Evolutionary conservation across 1,140 invertebrate species (phyloP), one percentile per base, ranked within the genome.

Genomic region (Drosophila parabipectinata): DNA sequence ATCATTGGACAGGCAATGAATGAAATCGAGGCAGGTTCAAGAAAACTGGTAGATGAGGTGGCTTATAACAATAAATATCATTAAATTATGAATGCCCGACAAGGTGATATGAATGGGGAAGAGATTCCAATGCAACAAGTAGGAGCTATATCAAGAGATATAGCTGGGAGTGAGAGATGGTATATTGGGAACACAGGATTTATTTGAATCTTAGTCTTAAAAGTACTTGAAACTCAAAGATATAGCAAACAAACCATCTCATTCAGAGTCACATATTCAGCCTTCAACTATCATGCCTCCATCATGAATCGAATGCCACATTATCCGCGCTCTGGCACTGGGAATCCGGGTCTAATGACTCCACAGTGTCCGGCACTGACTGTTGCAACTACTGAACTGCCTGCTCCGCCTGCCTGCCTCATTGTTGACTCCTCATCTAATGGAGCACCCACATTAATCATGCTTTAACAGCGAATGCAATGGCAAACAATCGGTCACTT

Each of bases 371-470:
- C 44, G 55, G 10, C 44, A 47, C 61, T 82, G 62, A 47, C 61
- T 85, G 82, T 74, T 87, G 81, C 81, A 87, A 81, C 80, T 82
- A 83, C 80, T 71, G 74, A 61, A 84, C 47, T 68, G 48, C 41
- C 63, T 28, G 26, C 26, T 28, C 26, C 26, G 26, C 26, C 26
- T 28, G 26, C 26, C 41, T 14, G 41, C 41, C 34, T n/a, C 41
- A 83, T 82, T 82, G 79, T 82, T 59, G 53, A 57, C 67, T 79
- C 69, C 51, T 18, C 66, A 39, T 78, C 76, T 77, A 69, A 77
- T 88, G 79, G 63, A 73, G 83, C 72, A 69, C 41, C 52, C 63
- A 88, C 83, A 88, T 88, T 88, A 88, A 88, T 88, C 83, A 88
- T 89, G 62, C 83, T 88, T 88, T 73, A 88, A 64, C 60, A 21